A percentile compares a stretch with the other conserved stretches of the same genome.
Conservation (phyloP, 2,888 invertebrate species). For the Geotrupes spiniger region DNA sequence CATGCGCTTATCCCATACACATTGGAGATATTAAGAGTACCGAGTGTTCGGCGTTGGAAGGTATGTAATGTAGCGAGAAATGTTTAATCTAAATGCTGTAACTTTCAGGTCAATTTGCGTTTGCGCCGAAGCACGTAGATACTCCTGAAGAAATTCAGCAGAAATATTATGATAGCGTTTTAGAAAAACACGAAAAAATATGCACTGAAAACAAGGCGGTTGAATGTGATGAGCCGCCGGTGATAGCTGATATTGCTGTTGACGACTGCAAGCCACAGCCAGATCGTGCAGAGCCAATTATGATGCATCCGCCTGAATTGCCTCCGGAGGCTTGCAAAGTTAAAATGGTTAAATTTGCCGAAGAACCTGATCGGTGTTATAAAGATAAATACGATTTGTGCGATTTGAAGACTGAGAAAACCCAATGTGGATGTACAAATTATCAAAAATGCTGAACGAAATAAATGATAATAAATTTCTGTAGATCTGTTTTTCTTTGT, state of each 20-base stretch:
- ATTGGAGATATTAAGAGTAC: constrained; percentile 39
- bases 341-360: constrained; percentile 41
- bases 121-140: constrained; percentile 44
- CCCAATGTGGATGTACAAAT: constrained; percentile 42
- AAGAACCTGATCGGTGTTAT: constrained; percentile 38
- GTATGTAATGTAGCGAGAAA: constrained; percentile 21
- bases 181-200: constrained; percentile 41
- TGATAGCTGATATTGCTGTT: constrained; percentile 18
- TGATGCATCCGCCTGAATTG: constrained; percentile 39
- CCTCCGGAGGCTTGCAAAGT: constrained; percentile 40
- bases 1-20: constrained; percentile 40
- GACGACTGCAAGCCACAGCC: constrained; percentile 13
- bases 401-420: constrained; percentile 39
- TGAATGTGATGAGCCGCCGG: constrained; percentile 34
- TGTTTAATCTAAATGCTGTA: not conserved
- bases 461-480: constrained; percentile 10
- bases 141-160: constrained; percentile 45
- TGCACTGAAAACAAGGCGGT: constrained; percentile 37
- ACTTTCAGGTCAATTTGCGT: constrained; percentile 24
- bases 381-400: constrained; percentile 42
- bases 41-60: constrained; percentile 38
- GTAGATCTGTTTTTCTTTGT: too few relatives aligned
- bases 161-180: constrained; percentile 45
- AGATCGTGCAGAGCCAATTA: constrained; percentile 34
- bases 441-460: constrained; percentile 27